A percentile compares a stretch with the other conserved stretches of the same genome.
These are phyloP conservation scores for Spinus olivaceus DNA, from an alignment of 2,797 vertebrate species.

Conservation along the genomic window DNA sequence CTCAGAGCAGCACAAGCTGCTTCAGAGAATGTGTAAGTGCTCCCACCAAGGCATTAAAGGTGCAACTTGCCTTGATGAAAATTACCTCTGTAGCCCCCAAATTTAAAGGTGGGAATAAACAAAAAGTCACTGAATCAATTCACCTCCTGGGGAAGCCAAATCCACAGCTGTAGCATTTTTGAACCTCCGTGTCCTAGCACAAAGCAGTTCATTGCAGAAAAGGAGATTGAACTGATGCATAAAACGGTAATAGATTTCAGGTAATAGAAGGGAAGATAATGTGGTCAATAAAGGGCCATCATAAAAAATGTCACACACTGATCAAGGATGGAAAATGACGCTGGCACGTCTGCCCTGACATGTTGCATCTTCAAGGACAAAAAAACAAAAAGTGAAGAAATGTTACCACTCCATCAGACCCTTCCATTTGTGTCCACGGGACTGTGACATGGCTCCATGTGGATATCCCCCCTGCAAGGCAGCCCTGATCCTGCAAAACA, in stretches of 20 bases:
- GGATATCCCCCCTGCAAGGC: neutral
- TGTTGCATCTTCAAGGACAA: fast-evolving
- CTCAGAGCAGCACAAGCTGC: neutral
- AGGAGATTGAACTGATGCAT: slow-evolving; percentile 33
- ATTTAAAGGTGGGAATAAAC: slow-evolving; percentile 20
- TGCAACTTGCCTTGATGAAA: neutral
- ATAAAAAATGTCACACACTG: slow-evolving; percentile 26
- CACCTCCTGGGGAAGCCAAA: slow-evolving; percentile 15
- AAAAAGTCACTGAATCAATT: slow-evolving; percentile 1
- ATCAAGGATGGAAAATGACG: neutral
- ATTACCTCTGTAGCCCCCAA: neutral
- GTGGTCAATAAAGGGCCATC: slow-evolving; percentile 14
- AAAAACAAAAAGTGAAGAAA: neutral
- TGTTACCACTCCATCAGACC: neutral
- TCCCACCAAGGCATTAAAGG: neutral
- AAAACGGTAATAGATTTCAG: slow-evolving; percentile 46
- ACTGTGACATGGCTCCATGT: fast-evolving
- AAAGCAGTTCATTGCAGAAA: neutral
- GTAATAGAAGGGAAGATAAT: slow-evolving; percentile 41
- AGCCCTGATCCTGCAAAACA: neutral
- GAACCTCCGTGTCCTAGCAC: neutral
- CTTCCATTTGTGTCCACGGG: fast-evolving
- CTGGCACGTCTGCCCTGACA: neutral
- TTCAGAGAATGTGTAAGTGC: neutral
- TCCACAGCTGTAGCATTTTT: neutral